Conservation (phyloP, 2,888 invertebrate genomes). For the Lordiphosa andalusiaca region DNA sequence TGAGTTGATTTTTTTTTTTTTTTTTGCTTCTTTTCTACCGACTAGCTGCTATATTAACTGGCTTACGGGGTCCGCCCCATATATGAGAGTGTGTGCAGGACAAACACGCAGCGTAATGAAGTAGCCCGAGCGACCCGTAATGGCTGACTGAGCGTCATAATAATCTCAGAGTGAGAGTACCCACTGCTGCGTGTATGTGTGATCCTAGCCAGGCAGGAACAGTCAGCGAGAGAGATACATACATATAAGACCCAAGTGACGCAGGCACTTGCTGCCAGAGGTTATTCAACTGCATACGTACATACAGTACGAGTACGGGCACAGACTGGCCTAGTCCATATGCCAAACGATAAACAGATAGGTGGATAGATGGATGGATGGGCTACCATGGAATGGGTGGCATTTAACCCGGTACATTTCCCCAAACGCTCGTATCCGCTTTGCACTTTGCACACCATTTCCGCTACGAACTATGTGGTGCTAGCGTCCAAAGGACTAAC, state of each 20-base stretch:
- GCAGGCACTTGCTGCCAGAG: constrained; percentile 42
- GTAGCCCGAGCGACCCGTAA: constrained; percentile 64
- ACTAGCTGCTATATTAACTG: constrained; percentile 72
- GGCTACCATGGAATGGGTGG: constrained; percentile 46
- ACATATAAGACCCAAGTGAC: constrained; percentile 29
- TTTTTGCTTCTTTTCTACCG: constrained; percentile 36
- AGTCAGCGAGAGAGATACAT: constrained; percentile 13
- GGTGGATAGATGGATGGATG: constrained; percentile 27
- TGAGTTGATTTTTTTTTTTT: constrained; percentile 47
- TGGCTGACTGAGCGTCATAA: constrained; percentile 71
- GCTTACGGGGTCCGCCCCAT: constrained; percentile 60
- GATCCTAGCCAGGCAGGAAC: constrained; percentile 45
- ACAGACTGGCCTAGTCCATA: constrained; percentile 15
- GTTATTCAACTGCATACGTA: constrained; percentile 66
- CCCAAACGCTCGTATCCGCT: constrained; percentile 67
- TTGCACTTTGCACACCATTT: constrained; percentile 69
- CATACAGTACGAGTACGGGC: constrained; percentile 5
- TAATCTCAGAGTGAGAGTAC: constrained; percentile 48
- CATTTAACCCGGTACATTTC: constrained; percentile 69
- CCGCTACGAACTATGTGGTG: constrained; percentile 54
- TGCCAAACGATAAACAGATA: constrained; percentile 32
- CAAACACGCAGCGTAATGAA: constrained; percentile 72
- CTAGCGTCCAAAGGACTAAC: constrained; percentile 25
- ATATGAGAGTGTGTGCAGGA: constrained; percentile 33
- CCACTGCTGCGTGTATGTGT: constrained; percentile 22